Evolutionary conservation across 2,113 vertebrate species (phyloP), one percentile per base, ranked within the genome.

Genomic region (Otolemur garnettii): DNA sequence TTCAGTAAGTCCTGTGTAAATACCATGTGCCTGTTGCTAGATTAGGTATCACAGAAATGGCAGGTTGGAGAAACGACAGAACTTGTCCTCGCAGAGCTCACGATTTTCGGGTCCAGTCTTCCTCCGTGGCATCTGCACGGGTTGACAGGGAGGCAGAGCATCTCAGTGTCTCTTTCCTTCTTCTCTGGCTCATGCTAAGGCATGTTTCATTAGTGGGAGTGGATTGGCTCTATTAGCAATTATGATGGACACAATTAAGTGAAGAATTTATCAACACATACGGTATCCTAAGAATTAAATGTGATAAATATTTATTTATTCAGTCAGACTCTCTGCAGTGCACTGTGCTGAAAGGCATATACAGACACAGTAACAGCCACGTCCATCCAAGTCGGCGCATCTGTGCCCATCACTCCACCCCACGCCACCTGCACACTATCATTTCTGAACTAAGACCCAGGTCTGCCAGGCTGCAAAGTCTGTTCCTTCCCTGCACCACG

Each of bases 1-100:
- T 96, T 96, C 94, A 68, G 26, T 95, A 94, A 97, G 77, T 75
- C 18, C 69, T 97, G 72, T 94, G 82, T 80, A 94, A 97, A 96
- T 95, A 94, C 50, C 97, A 92, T 55, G 62, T 57, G 50, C 62
- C 53, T 88, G 59, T 18, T 57, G n/a, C 62, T 91, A 91, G 86
- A 96, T 96, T 91, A 95, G 59, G 72, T 71, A 71, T 35, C 69
- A 88, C 86, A 74, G 59, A 91, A 96, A 80, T 57, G 62, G 38
- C 10, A 94, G 64, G 79, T 86, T 91, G 94, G 93, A 94, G 68
- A 96, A 86, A 94, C 75, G 66, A 69, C 68, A 68, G 35, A 83
- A 80, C 60, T 89, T 94, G 72, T 91, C 89, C 59, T 95, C 57
- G 74, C 85, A 69, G 93, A 93, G 35, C 30, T 94, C 62, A 4